These are phyloP conservation scores for Gila robusta DNA, from an alignment of 2,797 vertebrate genomes.

Conservation along the genomic window DNA sequence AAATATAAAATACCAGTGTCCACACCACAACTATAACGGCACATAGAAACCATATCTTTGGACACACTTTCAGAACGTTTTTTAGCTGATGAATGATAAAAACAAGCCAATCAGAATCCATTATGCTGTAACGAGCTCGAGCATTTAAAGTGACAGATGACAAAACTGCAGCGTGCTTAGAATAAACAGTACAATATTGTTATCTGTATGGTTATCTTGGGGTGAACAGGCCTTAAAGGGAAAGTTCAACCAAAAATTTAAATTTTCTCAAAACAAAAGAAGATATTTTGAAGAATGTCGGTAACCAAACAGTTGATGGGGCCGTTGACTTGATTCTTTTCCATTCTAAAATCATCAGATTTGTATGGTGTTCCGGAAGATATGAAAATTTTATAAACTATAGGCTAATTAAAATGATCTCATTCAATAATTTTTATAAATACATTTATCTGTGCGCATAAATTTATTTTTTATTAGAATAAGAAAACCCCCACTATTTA, in stretches of 20 bases:
- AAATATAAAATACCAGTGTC: too few species aligned
- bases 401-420: background rate
- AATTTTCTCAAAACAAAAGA: too few species aligned
- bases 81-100: background rate
- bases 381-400: background rate
- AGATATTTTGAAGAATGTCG: background rate
- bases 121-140: background rate
- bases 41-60: background rate
- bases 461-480: too few species aligned
- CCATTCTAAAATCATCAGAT: background rate
- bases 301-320: too few species aligned
- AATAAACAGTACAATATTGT: too few species aligned
- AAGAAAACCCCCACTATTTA: fast-evolving
- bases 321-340: too few species aligned
- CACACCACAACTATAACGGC: background rate
- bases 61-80: background rate
- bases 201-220: background rate
- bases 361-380: background rate
- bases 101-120: background rate
- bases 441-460: too few species aligned
- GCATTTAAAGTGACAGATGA: background rate
- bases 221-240: background rate
- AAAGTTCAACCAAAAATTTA: background rate
- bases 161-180: too few species aligned
- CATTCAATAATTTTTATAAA: background rate